These are phyloP conservation scores for Acrobasis suavella DNA, from an alignment of 2,888 invertebrate species.

Conservation along the genomic window DNA sequence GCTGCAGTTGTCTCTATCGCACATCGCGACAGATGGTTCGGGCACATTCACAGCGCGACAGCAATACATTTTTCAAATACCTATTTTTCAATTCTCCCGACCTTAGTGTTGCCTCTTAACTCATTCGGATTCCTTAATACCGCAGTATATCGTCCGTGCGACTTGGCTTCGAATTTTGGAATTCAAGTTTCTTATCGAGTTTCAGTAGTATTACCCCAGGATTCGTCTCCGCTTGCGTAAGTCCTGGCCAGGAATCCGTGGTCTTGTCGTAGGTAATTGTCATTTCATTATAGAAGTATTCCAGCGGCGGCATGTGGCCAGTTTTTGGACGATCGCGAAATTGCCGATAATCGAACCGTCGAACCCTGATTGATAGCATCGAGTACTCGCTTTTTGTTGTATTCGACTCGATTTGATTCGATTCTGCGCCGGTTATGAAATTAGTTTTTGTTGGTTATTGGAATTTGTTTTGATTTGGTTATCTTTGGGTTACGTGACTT, in stretches of 20 bases:
- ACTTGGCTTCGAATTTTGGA: neutral
- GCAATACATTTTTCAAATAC: no score
- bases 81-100: no score
- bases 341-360: constrained; percentile 74
- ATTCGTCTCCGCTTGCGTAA: constrained; percentile 48
- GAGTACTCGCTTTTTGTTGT: constrained; percentile 24
- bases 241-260: constrained; percentile 54
- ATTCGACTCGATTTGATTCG: constrained; percentile 32
- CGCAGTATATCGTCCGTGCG: neutral
- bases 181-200: constrained; percentile 26
- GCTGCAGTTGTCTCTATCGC: no score
- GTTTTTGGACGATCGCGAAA: constrained; percentile 67
- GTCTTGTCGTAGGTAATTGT: constrained; percentile 70
- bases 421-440: constrained; percentile 17
- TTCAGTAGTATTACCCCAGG: constrained; percentile 23
- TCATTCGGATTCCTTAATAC: neutral
- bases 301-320: constrained; percentile 49
- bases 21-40: no score
- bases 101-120: no score
- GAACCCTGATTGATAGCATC: constrained; percentile 61
- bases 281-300: constrained; percentile 80
- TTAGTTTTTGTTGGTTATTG: constrained; percentile 37
- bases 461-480: constrained; percentile 36
- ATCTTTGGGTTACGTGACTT: constrained; percentile 14
- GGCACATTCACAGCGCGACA: no score